phyloP scores from a whole-genome alignment of 2,797 vertebrate genomes.

The Antrozous pallidus region DNA sequence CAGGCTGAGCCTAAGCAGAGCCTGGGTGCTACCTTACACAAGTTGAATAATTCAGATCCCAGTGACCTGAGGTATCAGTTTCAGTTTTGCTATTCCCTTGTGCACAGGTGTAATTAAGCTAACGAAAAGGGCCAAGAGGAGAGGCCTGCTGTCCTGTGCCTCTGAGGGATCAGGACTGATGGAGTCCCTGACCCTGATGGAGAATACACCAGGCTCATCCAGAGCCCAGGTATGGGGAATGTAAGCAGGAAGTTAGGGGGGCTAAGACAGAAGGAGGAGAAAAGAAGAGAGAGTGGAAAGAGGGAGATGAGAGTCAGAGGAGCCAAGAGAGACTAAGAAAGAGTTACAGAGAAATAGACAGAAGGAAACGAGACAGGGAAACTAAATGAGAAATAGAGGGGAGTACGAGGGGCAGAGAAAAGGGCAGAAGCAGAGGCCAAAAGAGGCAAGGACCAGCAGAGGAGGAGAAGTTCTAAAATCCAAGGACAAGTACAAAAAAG shows the following conservation, averaged over 20 bases:
- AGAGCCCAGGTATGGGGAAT: not conserved
- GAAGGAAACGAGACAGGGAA: not conserved
- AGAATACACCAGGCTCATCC: not conserved
- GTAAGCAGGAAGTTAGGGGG: not conserved
- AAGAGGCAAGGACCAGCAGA: not conserved
- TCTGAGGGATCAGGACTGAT: not conserved
- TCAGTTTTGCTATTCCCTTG: slow-evolving; percentile 55
- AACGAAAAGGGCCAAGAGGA: not conserved
- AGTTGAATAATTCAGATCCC: slow-evolving; percentile 73
- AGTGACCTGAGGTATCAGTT: slow-evolving; percentile 45
- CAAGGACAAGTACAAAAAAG: not conserved
- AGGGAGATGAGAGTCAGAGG: not conserved
- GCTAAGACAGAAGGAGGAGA: not conserved
- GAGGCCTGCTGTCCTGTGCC: not conserved
- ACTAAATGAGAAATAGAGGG: not conserved
- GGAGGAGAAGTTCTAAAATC: not conserved
- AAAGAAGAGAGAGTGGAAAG: not conserved
- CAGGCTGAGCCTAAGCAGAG: not conserved
- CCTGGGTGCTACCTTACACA: slow-evolving; percentile 36
- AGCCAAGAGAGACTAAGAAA: not conserved
- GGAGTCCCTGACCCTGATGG: not conserved
- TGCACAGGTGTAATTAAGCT: slow-evolving; percentile 34
- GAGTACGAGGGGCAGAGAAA: not conserved
- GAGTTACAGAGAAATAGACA: not conserved
- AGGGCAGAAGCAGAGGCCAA: not conserved